Percentiles rank a stretch among this genome's conserved stretches.
Evolutionary conservation across 2,113 vertebrate genomes (phyloP).

Genomic region (Sylvietta virens): DNA sequence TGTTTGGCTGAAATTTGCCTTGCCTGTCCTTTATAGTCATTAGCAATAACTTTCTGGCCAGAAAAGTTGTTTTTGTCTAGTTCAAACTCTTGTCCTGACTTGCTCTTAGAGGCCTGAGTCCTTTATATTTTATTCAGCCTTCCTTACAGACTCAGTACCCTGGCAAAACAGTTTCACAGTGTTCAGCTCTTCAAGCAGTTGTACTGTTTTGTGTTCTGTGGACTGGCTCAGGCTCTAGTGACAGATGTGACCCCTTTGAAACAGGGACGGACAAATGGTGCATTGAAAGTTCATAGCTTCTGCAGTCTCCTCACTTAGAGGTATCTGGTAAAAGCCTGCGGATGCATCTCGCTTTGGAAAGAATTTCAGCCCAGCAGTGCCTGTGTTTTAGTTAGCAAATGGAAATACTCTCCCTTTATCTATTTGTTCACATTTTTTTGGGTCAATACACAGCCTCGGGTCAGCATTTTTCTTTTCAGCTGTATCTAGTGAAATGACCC

Average conservation of each 20-base stretch:
- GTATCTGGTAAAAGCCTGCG: constrained; percentile 21
- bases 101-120: constrained; percentile 30
- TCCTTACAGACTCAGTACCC: constrained; percentile 48
- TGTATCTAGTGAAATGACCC: constrained; percentile 20
- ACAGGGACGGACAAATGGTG: not conserved
- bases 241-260: constrained; percentile 54
- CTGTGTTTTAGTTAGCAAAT: constrained; percentile 33
- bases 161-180: constrained; percentile 65
- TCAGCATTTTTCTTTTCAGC: constrained; percentile 34
- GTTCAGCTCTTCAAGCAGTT: constrained; percentile 63
- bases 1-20: not conserved
- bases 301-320: not conserved
- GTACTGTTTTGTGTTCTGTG: constrained; percentile 63
- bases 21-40: not conserved
- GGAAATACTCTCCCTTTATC: constrained; percentile 17
- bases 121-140: constrained; percentile 53
- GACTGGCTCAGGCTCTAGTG: constrained; percentile 55
- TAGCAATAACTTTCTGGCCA: not conserved
- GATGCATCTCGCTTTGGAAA: not conserved
- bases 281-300: constrained; percentile 47
- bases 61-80: constrained; percentile 21
- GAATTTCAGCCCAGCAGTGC: constrained; percentile 6
- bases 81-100: constrained; percentile 40
- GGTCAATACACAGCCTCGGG: constrained; percentile 63
- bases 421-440: constrained; percentile 29